Percentiles rank a stretch among this genome's conserved stretches.
Conservation (phyloP, 2,797 vertebrate species). For the Echeneis naucrates region DNA sequence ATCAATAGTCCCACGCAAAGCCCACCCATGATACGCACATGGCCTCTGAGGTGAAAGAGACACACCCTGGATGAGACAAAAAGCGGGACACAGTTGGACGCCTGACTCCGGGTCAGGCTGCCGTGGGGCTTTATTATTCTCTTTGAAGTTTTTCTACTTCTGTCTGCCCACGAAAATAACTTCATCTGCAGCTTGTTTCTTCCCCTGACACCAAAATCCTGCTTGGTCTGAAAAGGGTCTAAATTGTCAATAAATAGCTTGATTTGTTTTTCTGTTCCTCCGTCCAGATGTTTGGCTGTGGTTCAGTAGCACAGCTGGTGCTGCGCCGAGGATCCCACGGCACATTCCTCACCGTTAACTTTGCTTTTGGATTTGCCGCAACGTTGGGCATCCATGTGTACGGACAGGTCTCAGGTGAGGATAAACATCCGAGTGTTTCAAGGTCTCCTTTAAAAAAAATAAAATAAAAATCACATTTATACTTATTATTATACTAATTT, state of each 20-base stretch:
- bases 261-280: neutral
- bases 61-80: slow-evolving; percentile 46
- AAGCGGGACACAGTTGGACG: slow-evolving; percentile 46
- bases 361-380: slow-evolving; percentile 90
- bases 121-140: slow-evolving; percentile 44
- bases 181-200: neutral
- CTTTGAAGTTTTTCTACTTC: slow-evolving; percentile 38
- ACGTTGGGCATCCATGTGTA: slow-evolving; percentile 87
- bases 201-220: neutral
- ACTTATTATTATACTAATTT: neutral
- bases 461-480: too few species aligned
- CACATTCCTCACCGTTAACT: slow-evolving; percentile 89
- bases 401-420: slow-evolving; percentile 88
- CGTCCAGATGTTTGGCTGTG: slow-evolving; percentile 92
- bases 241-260: neutral
- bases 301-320: slow-evolving; percentile 86
- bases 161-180: slow-evolving; percentile 21
- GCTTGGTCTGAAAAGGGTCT: slow-evolving; percentile 49
- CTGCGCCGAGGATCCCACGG: slow-evolving; percentile 87
- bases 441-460: neutral
- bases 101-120: slow-evolving; percentile 37
- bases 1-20: slow-evolving; percentile 49
- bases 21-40: slow-evolving; percentile 31
- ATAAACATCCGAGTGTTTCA: neutral
- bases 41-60: slow-evolving; percentile 58